Base-by-base conservation (phyloP, 2,113 vertebrate species). In the Salvelinus fontinalis region DNA sequence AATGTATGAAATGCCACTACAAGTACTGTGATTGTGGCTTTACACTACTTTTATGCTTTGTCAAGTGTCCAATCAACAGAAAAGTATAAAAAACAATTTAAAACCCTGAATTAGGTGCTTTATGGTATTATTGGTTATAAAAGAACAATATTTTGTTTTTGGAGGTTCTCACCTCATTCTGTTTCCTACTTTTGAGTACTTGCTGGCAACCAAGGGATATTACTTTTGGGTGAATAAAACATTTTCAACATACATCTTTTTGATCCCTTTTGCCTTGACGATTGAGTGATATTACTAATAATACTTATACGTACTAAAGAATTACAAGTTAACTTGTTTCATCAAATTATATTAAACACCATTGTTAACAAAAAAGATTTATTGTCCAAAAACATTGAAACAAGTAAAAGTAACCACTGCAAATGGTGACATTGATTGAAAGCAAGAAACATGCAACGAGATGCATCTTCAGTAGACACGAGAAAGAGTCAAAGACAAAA, bases 391-490 rank as follows among this genome's bases (percentile, higher is more conserved):
- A 85, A 67, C 24, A 26, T 74, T 49, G 57, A 73, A 59, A 86
- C 78, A 74, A 78, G 74, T 75, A 80, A 80, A 87, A 39, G 66
- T 20, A 34, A 68, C 66, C 66, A 27, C 65, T 18, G 13, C 65
- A 69, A 68, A 81, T 76, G 67, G 74, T 75, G 73, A 86, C 70
- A 57, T 82, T 79, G 77, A 86, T 80, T 74, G 20, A 74, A 85
- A 78, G 26, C 77, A 39, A 84, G 81, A 78, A 74, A 90, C 89
- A 90, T 90, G 91, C 90, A 91, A 87, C 77, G 80, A 24, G 22
- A 73, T 81, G 83, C 83, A 79, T 62, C 20, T 0, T 31, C 83
- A 84, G 88, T 77, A 70, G 80, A 87, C 81, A 81, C 67, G 83
- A 22, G 26, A 66, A 79, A 74, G 77, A 27, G 39, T 44, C 39